Evolutionary conservation across 2,797 vertebrate genomes (phyloP).

Genomic region (Parotocinclus haroldoi): DNA sequence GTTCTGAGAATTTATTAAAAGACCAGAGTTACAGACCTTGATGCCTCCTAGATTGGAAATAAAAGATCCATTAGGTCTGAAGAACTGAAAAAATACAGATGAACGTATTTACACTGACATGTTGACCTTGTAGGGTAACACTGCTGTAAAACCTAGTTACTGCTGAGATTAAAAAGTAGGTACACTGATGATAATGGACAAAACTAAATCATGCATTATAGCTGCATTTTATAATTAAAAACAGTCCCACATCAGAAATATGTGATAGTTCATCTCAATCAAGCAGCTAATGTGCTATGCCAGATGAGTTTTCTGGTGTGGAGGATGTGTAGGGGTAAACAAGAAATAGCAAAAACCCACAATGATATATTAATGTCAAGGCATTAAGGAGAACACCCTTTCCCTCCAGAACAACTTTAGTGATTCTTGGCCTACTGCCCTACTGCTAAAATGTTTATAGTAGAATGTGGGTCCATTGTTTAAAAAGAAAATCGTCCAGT

Average conservation of each 20-base stretch:
- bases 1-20: conserved; percentile 22
- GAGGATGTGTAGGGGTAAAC: background rate
- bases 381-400: too few species aligned
- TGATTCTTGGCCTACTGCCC: too few species aligned
- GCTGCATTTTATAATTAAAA: conserved; percentile 21
- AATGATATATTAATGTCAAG: too few species aligned
- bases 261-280: background rate
- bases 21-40: conserved; percentile 13
- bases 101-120: conserved; percentile 11
- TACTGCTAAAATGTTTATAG: too few species aligned
- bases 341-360: too few species aligned
- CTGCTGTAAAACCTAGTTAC: background rate
- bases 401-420: too few species aligned
- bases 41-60: conserved; percentile 19
- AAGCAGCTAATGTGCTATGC: background rate
- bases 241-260: background rate
- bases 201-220: conserved; percentile 11
- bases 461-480: too few species aligned
- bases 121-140: background rate
- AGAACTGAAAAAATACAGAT: conserved; percentile 4
- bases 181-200: conserved; percentile 9
- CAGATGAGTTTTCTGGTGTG: conserved; percentile 1
- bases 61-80: conserved; percentile 8
- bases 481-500: too few species aligned
- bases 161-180: conserved; percentile 13